phyloP scores from a whole-genome alignment of 2,888 invertebrate genomes.

The Tanytarsus gracilentus region DNA sequence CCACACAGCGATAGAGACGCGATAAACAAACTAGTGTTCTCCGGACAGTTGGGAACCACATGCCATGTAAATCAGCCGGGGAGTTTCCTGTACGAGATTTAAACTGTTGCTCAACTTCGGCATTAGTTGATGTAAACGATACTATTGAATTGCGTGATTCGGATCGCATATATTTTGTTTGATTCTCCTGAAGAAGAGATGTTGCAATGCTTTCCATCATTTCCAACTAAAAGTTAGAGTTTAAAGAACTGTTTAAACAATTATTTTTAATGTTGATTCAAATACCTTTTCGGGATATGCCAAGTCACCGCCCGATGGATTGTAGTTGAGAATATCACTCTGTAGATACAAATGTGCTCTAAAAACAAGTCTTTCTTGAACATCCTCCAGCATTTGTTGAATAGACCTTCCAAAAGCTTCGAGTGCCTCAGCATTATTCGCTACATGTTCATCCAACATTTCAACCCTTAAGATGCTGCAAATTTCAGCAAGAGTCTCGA shows the following conservation, averaged over 20 bases:
- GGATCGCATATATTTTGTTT: slow-evolving; percentile 46
- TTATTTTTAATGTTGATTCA: too few relatives aligned
- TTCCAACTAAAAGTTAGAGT: too few relatives aligned
- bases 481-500: slow-evolving; percentile 94
- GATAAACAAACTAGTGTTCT: slow-evolving; percentile 91
- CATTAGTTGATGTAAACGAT: slow-evolving; percentile 60
- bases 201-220: slow-evolving; percentile 88
- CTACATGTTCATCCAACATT: slow-evolving; percentile 85
- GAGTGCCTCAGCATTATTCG: slow-evolving; percentile 64
- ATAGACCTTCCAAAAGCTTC: slow-evolving; percentile 68
- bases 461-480: slow-evolving; percentile 87
- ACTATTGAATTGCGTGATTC: slow-evolving; percentile 60
- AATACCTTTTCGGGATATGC: slow-evolving; percentile 99
- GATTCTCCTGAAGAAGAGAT: slow-evolving; percentile 53
- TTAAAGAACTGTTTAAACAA: too few relatives aligned
- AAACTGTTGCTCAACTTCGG: slow-evolving; percentile 49
- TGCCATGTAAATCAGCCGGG: slow-evolving; percentile 94
- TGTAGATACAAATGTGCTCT: slow-evolving; percentile 89
- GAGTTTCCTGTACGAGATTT: slow-evolving; percentile 52
- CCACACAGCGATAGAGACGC: slow-evolving; percentile 78
- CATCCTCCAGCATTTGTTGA: slow-evolving; percentile 80
- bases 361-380: slow-evolving; percentile 92
- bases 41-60: slow-evolving; percentile 99
- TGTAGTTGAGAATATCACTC: slow-evolving; percentile 78
- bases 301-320: slow-evolving; percentile 88